phyloP scores from a whole-genome alignment of 2,797 vertebrate genomes.

The Anguilla anguilla region DNA sequence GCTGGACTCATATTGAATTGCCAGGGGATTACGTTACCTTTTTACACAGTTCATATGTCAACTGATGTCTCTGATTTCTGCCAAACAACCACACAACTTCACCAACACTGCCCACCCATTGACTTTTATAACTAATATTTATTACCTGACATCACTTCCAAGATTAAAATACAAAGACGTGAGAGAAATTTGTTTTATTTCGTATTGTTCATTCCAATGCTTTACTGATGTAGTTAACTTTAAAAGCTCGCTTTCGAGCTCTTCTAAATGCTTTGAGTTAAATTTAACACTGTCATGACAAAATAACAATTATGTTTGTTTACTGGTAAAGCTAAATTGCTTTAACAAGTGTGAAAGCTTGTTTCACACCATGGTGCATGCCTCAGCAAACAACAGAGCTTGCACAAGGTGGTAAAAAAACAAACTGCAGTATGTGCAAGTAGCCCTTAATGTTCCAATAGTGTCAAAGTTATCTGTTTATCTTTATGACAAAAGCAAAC shows the following conservation, averaged over 20 bases:
- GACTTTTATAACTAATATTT: neutral
- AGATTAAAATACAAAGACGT: neutral
- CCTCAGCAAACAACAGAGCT: neutral
- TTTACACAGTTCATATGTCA: neutral
- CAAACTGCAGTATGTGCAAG: neutral
- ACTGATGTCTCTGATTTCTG: neutral
- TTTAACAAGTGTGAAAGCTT: neutral
- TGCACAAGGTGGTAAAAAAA: neutral
- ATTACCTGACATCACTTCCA: neutral
- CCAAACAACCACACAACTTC: neutral
- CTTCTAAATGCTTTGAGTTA: neutral
- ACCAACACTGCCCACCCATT: neutral
- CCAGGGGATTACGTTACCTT: neutral
- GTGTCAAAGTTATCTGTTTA: neutral
- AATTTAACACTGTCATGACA: neutral
- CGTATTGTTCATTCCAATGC: neutral
- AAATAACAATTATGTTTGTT: neutral
- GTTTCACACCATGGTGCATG: neutral
- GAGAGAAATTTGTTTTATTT: neutral
- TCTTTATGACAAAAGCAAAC: neutral
- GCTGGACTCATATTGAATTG: neutral
- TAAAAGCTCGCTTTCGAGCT: neutral
- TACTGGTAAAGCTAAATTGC: neutral
- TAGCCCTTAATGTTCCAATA: neutral
- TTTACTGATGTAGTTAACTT: neutral